These are phyloP conservation scores for Spea hammondii DNA, from an alignment of 2,797 vertebrate species.

Conservation along the genomic window DNA sequence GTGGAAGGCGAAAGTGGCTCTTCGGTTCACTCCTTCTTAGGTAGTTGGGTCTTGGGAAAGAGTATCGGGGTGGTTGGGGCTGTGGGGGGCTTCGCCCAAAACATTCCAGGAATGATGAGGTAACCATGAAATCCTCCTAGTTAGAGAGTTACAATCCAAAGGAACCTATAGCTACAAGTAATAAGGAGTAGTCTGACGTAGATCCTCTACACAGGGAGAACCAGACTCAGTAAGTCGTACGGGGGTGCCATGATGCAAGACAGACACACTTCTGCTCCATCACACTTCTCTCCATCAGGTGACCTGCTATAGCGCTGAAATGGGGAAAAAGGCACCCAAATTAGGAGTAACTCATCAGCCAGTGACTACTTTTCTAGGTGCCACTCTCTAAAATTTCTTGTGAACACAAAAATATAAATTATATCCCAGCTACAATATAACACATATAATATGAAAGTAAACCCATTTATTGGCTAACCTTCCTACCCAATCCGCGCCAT, in stretches of 20 bases:
- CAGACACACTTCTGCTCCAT: slow-evolving; percentile 37
- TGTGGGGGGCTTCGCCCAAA: slow-evolving; percentile 61
- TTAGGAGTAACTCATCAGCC: not conserved
- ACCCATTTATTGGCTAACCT: too few species aligned
- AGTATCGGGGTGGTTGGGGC: not conserved
- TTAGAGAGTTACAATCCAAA: slow-evolving; percentile 26
- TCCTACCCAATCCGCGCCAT: too few species aligned
- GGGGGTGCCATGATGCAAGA: slow-evolving; percentile 13
- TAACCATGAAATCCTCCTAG: slow-evolving; percentile 62
- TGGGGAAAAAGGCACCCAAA: slow-evolving; percentile 20
- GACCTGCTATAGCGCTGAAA: slow-evolving; percentile 44
- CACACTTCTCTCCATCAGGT: slow-evolving; percentile 27
- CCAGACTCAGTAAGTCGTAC: not conserved
- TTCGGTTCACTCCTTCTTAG: slow-evolving; percentile 52
- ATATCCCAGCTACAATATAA: too few species aligned
- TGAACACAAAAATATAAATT: too few species aligned
- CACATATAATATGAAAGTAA: too few species aligned
- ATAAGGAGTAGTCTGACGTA: not conserved
- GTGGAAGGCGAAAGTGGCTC: slow-evolving; percentile 59
- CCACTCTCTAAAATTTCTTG: too few species aligned
- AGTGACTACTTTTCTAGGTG: too few species aligned
- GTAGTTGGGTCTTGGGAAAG: slow-evolving; percentile 56
- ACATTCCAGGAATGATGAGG: slow-evolving; percentile 71
- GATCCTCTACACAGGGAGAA: not conserved
- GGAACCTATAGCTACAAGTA: slow-evolving; percentile 9